A percentile compares a stretch with the other conserved stretches of the same genome.
Evolutionary conservation across 2,888 invertebrate genomes (phyloP).

Genomic region (Pseudanteris insignis): DNA sequence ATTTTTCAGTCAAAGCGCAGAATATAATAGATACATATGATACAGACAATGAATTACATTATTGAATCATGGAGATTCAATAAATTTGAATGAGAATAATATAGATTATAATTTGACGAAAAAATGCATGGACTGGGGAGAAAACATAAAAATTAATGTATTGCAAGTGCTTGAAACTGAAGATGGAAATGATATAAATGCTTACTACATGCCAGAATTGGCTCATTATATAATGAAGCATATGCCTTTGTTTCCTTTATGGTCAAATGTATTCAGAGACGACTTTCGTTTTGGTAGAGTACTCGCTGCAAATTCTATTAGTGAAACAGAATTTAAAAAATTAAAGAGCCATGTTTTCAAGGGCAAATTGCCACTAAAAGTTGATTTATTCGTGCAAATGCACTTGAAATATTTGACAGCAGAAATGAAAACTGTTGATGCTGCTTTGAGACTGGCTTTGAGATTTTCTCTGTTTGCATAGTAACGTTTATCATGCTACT

Average conservation of each 20-base stretch:
- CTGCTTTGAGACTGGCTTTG: no score
- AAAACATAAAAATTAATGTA: no score
- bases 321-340: slow-evolving; percentile 4
- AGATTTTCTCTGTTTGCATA: no score
- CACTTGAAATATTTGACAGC: background rate
- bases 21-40: no score
- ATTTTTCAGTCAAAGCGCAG: no score
- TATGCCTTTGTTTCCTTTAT: slow-evolving; percentile 1
- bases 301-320: slow-evolving; percentile 1
- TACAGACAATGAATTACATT: no score
- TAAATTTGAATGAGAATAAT: no score
- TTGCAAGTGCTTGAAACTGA: background rate
- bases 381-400: background rate
- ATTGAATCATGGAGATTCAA: no score
- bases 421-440: slow-evolving; percentile 2
- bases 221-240: background rate
- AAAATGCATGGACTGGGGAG: no score
- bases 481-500: no score
- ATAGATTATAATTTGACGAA: no score
- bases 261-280: slow-evolving; percentile 6
- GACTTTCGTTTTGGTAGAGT: slow-evolving; percentile 6
- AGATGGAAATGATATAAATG: background rate
- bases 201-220: background rate
- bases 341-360: slow-evolving; percentile 2
- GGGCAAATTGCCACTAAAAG: background rate